Evolutionary conservation across 2,888 invertebrate species (phyloP), one percentile per base, ranked within the genome.

Genomic region (Tachina grossa): DNA sequence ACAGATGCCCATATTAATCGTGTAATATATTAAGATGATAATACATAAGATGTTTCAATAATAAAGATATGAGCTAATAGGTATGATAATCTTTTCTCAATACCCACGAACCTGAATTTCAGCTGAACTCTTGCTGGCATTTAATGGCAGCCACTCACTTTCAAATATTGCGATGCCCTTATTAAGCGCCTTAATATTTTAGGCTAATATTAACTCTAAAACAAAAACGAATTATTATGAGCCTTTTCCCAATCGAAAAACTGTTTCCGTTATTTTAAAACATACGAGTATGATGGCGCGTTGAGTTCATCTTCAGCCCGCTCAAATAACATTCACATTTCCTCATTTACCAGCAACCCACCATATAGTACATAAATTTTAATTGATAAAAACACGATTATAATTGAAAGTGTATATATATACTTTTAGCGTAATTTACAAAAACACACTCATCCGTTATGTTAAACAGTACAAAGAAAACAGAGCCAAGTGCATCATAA

Each of bases 341-440:
- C 43, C 47, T 41, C 51, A 79, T 49, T 41, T 72, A 41, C 31
- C 31, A 31, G 1, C 31, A 5, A 31, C 31, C 31, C 57, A 69
- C 16, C 71, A 14, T 63, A n/a, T n/a, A n/a, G 53, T 51, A 10
- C 61, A 63, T 55, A 71, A 71, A 53, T 41, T 72, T 14, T 57
- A 57, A 53, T 57, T 39, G 55, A 65, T 81, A 75, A 68, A 47
- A 76, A 68, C 22, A 78, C 43, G 22, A 76, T 78, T 72, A 78
- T 79, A 79, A 79, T 79, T 65, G 79, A 83, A 72, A 74, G 41
- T 66, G 51, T 79, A n/a, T n/a, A 85, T 71, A 6, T 6, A 2
- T 65, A 53, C 63, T 83, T 85, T 79, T 72, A 83, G 83, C 79
- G 85, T 79, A 66, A 82, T 79, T 39, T 41, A 45, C 9, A 68